Conservation (phyloP, 2,888 invertebrate species). For the Lymantria monacha region DNA sequence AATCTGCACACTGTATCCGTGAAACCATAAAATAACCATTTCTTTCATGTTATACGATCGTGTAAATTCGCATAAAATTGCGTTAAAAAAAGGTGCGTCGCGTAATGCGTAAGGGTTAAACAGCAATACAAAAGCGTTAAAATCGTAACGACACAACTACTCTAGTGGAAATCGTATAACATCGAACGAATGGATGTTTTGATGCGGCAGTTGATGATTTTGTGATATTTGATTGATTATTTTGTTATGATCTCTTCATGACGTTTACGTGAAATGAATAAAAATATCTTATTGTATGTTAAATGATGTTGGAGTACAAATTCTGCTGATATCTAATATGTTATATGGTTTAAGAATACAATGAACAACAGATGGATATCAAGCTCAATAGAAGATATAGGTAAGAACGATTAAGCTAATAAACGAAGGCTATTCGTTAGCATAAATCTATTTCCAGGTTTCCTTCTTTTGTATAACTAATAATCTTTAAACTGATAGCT, state of each 20-base stretch:
- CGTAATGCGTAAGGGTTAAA: conserved; percentile 69
- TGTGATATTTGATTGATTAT: conserved; percentile 2
- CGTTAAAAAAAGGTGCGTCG: conserved; percentile 71
- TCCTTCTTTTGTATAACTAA: too few relatives aligned
- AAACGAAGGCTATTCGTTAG: too few relatives aligned
- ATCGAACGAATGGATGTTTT: conserved; percentile 32
- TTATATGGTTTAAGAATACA: too few relatives aligned
- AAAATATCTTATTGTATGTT: not conserved
- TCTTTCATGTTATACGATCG: conserved; percentile 74
- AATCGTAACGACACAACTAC: conserved; percentile 77
- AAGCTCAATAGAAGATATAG: too few relatives aligned
- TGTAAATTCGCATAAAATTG: conserved; percentile 44
- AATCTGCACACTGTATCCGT: conserved; percentile 61
- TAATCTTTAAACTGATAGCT: too few relatives aligned
- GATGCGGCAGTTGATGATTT: conserved; percentile 10
- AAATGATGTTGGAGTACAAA: not conserved
- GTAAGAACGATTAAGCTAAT: too few relatives aligned
- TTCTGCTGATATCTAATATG: too few relatives aligned
- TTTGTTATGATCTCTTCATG: not conserved
- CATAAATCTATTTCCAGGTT: too few relatives aligned
- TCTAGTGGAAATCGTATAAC: conserved; percentile 75
- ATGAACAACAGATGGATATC: too few relatives aligned
- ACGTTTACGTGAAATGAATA: not conserved
- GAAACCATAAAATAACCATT: conserved; percentile 77
- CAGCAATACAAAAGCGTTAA: conserved; percentile 74